Evolutionary conservation across 2,113 vertebrate species (phyloP), one percentile per base, ranked within the genome.

Genomic region (Anolis carolinensis): DNA sequence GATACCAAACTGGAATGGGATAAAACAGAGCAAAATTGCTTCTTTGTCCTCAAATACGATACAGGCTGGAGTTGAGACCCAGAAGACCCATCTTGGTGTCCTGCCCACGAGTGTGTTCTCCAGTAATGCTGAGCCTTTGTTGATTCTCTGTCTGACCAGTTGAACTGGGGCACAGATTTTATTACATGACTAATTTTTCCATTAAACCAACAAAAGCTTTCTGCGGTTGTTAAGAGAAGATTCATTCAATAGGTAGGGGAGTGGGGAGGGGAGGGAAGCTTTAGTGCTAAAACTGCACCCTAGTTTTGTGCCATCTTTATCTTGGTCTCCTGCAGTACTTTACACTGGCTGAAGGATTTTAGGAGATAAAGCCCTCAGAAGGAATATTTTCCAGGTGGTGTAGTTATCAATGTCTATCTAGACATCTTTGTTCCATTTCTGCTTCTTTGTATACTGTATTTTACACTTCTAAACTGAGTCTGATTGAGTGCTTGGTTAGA

Each of bases 151-250:
- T 59, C 14, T 86, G 21, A 65, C 21, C 79, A 25, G 62, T 63
- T 70, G 44, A 65, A 55, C 36, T 34, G 20, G 55, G n/a, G 25
- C 23, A 81, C 39, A 72, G 44, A 75, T 86, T 81, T 81, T 81
- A 86, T 81, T 86, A 63, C 62, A 4, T n/a, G 59, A 48, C n/a
- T 73, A 52, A 81, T 65, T 11, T 86, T 48, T 55, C 59, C 20
- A 25, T 73, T 86, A 36, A 74, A 81, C 34, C 14, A 67, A 11
- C 18, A 52, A 70, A 62, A 44, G 82, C 44, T 76, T 76, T 75
- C 23, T 36, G 71, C 30, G 23, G 27, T 48, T 62, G 14, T 80
- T 73, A 55, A 67, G 2, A 73, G 30, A 14, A 65, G 44, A 74
- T 73, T 74, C 23, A 27, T 67, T 73, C 25, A 81, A 25, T 52